Evolutionary conservation across 2,797 vertebrate genomes (phyloP), one percentile per base, ranked within the genome.

Genomic region (Antrozous pallidus): DNA sequence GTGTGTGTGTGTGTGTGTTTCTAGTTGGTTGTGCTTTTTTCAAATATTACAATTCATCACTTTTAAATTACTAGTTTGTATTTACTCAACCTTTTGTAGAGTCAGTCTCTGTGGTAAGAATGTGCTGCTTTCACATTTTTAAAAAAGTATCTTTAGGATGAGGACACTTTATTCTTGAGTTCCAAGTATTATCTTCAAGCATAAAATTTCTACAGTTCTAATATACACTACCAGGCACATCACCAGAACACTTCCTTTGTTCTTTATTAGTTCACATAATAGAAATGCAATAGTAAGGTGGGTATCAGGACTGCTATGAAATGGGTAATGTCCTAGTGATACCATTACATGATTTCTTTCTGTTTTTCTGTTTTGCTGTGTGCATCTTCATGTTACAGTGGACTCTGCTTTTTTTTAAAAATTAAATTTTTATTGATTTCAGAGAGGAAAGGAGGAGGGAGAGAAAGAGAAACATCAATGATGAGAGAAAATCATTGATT

Each of bases 21-120:
- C 80, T 58, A 45, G 63, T 81, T 33, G 70, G 28, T 58, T 54
- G 14, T 83, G 56, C 77, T 92, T 95, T 45, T 85, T 95, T 51
- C 38, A 94, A 87, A 71, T 24, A 65, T 95, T 82, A 47, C 33
- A 88, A 20, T 90, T 84, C 36, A 93, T 69, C 81, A 69, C 9
- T 90, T 20, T 78, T 65, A 86, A 54, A 74, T 85, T 67, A 89
- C 63, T 84, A 49, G 65, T 88, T 88, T 71, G 24, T 75, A 71
- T 56, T 65, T 79, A 47, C 2, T 88, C 40, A 61, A 4, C 26
- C 26, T 95, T 91, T 92, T 38, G 20, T 33, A 85, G 74, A 74
- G 8, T 70, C 33, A 11, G 33, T 58, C 17, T 93, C 13, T 92
- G 70, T 42, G 63, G 49, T 71, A 89, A 70, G 42, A 70, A 74